A percentile compares a stretch with the other conserved stretches of the same genome.
phyloP scores from a whole-genome alignment of 1,140 invertebrate genomes.

The Dreissena rostriformis region DNA sequence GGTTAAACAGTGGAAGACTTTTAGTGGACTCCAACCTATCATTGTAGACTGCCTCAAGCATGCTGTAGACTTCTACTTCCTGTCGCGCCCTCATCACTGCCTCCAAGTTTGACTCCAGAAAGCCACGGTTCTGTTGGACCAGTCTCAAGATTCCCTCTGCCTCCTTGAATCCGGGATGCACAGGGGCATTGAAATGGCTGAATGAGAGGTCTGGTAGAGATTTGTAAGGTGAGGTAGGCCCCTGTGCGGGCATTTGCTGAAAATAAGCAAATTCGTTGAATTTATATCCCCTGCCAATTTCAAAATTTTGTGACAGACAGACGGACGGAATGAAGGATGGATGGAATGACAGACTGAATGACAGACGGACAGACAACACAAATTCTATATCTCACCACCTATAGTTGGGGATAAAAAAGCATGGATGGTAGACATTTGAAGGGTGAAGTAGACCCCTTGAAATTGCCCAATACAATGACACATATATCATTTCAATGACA shows the following conservation, averaged over 20 bases:
- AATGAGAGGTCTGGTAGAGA: slow-evolving; percentile 55
- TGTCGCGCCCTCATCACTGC: slow-evolving; percentile 65
- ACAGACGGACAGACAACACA: too few relatives aligned
- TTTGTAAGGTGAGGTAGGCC: slow-evolving; percentile 58
- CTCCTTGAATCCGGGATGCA: slow-evolving; percentile 62
- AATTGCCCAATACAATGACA: too few relatives aligned
- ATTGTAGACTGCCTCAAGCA: slow-evolving; percentile 66
- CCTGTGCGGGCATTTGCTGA: slow-evolving; percentile 44
- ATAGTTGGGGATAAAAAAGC: too few relatives aligned
- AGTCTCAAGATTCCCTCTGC: slow-evolving; percentile 68
- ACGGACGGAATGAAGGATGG: too few relatives aligned
- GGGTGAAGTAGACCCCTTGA: too few relatives aligned
- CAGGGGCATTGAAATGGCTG: slow-evolving; percentile 54
- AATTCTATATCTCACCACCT: too few relatives aligned
- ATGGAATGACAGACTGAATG: too few relatives aligned
- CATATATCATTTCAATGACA: too few relatives aligned
- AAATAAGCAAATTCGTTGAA: slow-evolving; percentile 41
- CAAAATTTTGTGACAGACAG: too few relatives aligned
- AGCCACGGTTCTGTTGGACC: slow-evolving; percentile 63
- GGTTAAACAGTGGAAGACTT: background rate
- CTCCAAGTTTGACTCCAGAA: slow-evolving; percentile 73
- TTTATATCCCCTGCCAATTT: too few relatives aligned
- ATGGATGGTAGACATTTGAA: too few relatives aligned
- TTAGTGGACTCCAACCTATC: slow-evolving; percentile 58
- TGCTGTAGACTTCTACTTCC: slow-evolving; percentile 67